phyloP scores from a whole-genome alignment of 2,113 vertebrate genomes.

The Accipiter cooperii region DNA sequence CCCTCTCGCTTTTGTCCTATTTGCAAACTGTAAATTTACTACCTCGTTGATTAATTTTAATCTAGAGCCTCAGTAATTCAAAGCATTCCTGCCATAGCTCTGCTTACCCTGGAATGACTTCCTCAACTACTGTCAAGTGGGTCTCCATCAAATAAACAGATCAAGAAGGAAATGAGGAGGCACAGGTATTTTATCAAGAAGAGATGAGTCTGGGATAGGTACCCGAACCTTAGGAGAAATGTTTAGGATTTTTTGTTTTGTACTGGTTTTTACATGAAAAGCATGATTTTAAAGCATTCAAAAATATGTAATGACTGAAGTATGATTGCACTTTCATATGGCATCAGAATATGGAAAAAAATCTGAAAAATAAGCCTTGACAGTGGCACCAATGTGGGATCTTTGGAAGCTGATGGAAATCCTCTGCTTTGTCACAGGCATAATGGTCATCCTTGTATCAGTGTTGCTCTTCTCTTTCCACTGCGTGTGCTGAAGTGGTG shows the following conservation, averaged over 20 bases:
- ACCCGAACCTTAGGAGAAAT: not conserved
- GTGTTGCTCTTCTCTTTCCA: not conserved
- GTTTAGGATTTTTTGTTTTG: not conserved
- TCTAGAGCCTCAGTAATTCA: not conserved
- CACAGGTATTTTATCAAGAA: not conserved
- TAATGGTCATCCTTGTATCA: not conserved
- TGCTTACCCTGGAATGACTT: not conserved
- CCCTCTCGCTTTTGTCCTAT: not conserved
- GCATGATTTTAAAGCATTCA: not conserved
- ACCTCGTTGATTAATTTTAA: not conserved
- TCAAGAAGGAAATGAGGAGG: not conserved
- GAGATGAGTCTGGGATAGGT: not conserved
- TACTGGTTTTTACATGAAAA: not conserved
- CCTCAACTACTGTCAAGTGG: not conserved
- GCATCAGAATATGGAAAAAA: not conserved
- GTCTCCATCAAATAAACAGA: not conserved
- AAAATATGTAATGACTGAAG: not conserved
- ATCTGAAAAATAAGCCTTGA: accelerated
- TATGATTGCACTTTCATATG: not conserved
- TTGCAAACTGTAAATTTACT: not conserved
- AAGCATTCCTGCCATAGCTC: not conserved
- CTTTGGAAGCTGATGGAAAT: not conserved
- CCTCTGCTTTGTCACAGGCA: not conserved
- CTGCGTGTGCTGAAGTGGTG: not conserved
- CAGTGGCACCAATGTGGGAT: not conserved